Conservation (phyloP, 2,113 vertebrate genomes). For the Canis aureus region DNA sequence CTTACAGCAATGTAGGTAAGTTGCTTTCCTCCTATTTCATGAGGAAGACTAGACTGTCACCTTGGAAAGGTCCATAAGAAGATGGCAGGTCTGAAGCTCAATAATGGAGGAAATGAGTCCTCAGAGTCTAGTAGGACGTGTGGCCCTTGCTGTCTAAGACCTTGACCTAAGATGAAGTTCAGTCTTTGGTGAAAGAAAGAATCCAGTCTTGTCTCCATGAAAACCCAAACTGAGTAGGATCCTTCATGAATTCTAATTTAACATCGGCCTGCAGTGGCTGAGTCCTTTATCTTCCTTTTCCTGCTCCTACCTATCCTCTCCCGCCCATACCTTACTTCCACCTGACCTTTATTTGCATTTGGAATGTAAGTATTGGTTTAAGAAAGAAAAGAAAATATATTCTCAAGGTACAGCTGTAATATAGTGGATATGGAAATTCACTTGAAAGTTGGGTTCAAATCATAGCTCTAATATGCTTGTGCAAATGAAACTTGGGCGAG, state of each 20-base stretch:
- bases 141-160: background rate
- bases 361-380: background rate
- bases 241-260: background rate
- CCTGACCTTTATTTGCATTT: background rate
- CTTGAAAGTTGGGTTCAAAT: background rate
- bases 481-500: background rate
- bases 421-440: background rate
- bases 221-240: background rate
- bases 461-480: background rate
- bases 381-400: background rate
- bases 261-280: background rate
- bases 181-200: background rate
- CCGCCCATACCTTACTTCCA: background rate
- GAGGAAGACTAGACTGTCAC: background rate
- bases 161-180: background rate
- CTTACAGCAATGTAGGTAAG: background rate
- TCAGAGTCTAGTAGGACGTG: background rate
- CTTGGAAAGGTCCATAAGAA: background rate
- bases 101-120: rapidly evolving
- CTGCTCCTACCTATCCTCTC: background rate
- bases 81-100: background rate
- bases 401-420: background rate
- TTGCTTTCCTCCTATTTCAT: background rate
- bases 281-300: background rate
- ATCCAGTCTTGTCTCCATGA: background rate